Conservation (phyloP, 2,113 vertebrate genomes). For the Cochlearius cochlearius region DNA sequence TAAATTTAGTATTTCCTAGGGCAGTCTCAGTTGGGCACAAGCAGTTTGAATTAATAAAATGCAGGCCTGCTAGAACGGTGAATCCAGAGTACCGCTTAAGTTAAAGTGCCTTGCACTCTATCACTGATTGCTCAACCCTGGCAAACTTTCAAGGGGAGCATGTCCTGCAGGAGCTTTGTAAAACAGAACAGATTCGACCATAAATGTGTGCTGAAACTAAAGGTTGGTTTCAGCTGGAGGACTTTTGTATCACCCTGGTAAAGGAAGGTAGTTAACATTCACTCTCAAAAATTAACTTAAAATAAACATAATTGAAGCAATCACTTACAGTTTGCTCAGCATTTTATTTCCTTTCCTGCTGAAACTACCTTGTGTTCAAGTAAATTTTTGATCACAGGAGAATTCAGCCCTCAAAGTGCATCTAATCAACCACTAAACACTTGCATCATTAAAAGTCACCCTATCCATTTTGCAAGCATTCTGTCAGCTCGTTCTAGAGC, state of each 20-base stretch:
- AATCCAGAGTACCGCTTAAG: background rate
- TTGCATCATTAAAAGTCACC: constrained; percentile 65
- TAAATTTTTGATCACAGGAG: constrained; percentile 61
- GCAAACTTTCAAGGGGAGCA: background rate
- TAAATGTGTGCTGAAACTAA: background rate
- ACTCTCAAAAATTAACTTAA: constrained; percentile 42
- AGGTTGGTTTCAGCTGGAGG: background rate
- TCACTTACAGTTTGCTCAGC: constrained; percentile 11
- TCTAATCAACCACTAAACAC: constrained; percentile 57
- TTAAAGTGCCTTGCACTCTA: background rate
- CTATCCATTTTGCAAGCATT: constrained; percentile 12
- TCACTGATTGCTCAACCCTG: background rate
- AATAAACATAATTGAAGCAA: constrained; percentile 46
- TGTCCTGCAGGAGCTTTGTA: background rate
- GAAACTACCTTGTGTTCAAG: constrained; percentile 42
- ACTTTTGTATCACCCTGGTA: background rate
- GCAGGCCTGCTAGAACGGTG: background rate
- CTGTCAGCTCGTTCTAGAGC: constrained; percentile 15
- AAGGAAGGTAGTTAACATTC: constrained; percentile 6
- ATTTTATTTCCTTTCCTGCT: constrained; percentile 46
- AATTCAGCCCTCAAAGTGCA: constrained; percentile 50
- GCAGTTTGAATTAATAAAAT: background rate
- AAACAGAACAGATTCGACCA: background rate
- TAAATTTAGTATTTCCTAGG: background rate
- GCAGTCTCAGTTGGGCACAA: background rate